phyloP scores from a whole-genome alignment of 1,140 invertebrate genomes.

The Rhagoletis pomonella region DNA sequence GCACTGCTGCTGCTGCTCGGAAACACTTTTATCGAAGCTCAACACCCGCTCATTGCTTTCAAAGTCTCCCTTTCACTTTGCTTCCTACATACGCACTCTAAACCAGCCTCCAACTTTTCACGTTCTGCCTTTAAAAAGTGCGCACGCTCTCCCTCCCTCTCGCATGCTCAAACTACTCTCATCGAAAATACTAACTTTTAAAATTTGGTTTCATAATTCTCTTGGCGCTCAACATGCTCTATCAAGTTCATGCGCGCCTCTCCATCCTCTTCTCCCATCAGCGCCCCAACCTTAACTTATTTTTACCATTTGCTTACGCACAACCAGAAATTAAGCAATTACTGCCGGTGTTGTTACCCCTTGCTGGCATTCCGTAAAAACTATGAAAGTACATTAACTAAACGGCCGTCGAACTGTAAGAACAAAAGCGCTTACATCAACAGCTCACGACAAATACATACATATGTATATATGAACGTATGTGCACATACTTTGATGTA shows the following conservation, averaged over 20 bases:
- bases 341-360: constrained; percentile 38
- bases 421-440: constrained; percentile 30
- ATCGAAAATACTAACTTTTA: too few species aligned
- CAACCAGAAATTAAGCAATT: constrained; percentile 50
- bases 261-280: not conserved
- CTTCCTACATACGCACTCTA: not conserved
- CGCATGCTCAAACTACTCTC: not conserved
- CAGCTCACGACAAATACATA: not conserved
- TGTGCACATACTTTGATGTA: not conserved
- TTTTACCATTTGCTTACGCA: constrained; percentile 13
- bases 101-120: not conserved
- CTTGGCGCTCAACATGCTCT: too few species aligned
- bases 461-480: not conserved
- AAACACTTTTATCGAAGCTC: not conserved
- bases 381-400: constrained; percentile 4
- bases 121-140: not conserved
- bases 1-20: not conserved
- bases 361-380: not conserved
- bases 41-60: not conserved
- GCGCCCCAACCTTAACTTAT: not conserved
- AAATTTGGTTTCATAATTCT: too few species aligned
- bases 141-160: not conserved
- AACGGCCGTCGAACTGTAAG: constrained; percentile 39
- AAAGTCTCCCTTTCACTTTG: not conserved
- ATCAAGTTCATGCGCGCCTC: too few species aligned